phyloP scores from a whole-genome alignment of 1,140 invertebrate genomes.

The Drosophila grimshawi region DNA sequence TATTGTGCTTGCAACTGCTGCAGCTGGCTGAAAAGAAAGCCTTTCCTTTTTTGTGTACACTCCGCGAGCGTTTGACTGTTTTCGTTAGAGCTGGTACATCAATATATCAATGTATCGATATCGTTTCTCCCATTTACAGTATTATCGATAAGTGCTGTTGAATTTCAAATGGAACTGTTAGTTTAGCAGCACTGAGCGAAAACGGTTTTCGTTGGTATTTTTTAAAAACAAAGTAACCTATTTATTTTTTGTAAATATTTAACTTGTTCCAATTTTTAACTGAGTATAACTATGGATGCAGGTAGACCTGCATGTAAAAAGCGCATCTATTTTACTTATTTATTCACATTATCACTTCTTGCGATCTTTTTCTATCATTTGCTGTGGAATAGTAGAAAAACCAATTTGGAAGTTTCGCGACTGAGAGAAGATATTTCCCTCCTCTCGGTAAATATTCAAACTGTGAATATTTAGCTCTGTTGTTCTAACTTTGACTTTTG shows the following conservation, averaged over 20 bases:
- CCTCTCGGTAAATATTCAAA: conserved; percentile 45
- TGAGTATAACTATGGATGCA: conserved; percentile 33
- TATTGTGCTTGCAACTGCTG: conserved; percentile 52
- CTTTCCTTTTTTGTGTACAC: conserved; percentile 56
- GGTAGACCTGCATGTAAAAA: background rate
- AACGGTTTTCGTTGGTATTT: background rate
- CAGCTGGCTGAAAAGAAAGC: conserved; percentile 56
- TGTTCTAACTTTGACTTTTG: background rate
- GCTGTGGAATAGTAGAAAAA: conserved; percentile 41
- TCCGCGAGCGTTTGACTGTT: conserved; percentile 41
- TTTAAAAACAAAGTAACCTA: conserved; percentile 16
- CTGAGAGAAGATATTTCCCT: conserved; percentile 48
- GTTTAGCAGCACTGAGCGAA: background rate
- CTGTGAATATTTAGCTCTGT: background rate
- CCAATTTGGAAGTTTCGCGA: background rate
- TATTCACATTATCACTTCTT: conserved; percentile 47
- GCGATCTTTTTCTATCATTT: conserved; percentile 51
- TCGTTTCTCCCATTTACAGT: background rate
- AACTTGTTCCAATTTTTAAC: background rate
- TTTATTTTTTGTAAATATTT: background rate
- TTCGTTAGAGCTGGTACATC: background rate
- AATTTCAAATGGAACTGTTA: background rate
- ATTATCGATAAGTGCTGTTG: conserved; percentile 19
- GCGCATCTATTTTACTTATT: conserved; percentile 39
- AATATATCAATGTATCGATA: conserved; percentile 9